These are phyloP conservation scores for Platycnemis pennipes DNA, from an alignment of 2,888 invertebrate species.

Conservation along the genomic window DNA sequence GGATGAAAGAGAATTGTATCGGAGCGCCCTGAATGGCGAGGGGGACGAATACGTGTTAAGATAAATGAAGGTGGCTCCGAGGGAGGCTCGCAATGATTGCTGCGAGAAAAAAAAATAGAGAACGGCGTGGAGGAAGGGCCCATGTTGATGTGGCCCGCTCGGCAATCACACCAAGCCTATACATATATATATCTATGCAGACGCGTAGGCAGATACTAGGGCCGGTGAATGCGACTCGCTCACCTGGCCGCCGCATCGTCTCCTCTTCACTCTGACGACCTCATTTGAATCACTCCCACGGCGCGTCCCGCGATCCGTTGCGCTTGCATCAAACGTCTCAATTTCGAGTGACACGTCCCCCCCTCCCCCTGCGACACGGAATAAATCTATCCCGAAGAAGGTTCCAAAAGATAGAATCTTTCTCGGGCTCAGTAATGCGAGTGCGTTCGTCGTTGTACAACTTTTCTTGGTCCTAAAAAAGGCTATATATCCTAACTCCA, in stretches of 20 bases:
- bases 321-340: neutral
- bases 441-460: no score
- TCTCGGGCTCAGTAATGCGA: neutral
- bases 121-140: neutral
- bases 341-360: neutral
- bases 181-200: no score
- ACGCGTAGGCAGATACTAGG: neutral
- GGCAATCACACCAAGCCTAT: neutral
- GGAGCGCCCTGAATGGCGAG: neutral
- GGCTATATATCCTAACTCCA: no score
- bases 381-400: neutral
- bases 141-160: neutral
- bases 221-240: neutral
- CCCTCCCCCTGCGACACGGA: neutral
- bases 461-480: no score
- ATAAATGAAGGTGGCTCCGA: conserved; percentile 22
- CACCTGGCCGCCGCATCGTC: neutral
- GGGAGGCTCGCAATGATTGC: neutral
- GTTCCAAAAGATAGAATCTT: neutral
- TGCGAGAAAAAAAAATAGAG: neutral
- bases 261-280: neutral
- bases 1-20: conserved; percentile 36
- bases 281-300: neutral
- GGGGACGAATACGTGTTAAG: neutral
- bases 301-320: neutral